phyloP scores from a whole-genome alignment of 2,888 invertebrate species.

The Drepana falcataria region DNA sequence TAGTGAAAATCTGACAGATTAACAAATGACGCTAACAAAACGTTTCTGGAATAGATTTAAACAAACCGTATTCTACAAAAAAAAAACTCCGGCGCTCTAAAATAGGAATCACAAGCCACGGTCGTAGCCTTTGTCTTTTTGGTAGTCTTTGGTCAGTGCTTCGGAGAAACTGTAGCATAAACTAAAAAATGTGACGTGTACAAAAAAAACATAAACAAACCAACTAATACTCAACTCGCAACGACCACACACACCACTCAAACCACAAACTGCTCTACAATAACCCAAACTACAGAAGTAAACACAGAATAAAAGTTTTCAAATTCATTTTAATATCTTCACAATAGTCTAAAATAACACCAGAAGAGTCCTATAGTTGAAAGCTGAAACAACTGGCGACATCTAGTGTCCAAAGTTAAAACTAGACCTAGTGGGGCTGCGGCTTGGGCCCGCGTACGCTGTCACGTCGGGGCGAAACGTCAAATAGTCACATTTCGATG shows the following conservation, averaged over 20 bases:
- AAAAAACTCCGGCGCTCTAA: conserved; percentile 2
- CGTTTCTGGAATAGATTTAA: too few relatives aligned
- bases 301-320: conserved; percentile 66
- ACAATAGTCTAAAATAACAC: conserved; percentile 71
- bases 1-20: too few relatives aligned
- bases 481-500: too few relatives aligned
- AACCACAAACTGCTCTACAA: conserved; percentile 19
- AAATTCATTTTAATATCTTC: conserved; percentile 76
- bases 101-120: conserved; percentile 44
- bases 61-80: too few relatives aligned
- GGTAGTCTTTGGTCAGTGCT: conserved; percentile 62
- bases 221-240: too few relatives aligned
- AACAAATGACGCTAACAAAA: too few relatives aligned
- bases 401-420: conserved; percentile 1
- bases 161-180: conserved; percentile 38
- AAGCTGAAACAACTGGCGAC: conserved; percentile 17
- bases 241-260: neutral
- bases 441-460: neutral
- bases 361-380: conserved; percentile 50
- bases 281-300: conserved; percentile 52
- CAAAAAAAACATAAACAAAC: neutral
- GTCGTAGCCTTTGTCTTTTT: conserved; percentile 54
- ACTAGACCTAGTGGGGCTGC: neutral
- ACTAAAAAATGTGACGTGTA: neutral
- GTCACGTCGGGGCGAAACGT: conserved; percentile 3